These are phyloP conservation scores for Drosophila orena DNA, from an alignment of 1,140 invertebrate genomes.

Conservation along the genomic window DNA sequence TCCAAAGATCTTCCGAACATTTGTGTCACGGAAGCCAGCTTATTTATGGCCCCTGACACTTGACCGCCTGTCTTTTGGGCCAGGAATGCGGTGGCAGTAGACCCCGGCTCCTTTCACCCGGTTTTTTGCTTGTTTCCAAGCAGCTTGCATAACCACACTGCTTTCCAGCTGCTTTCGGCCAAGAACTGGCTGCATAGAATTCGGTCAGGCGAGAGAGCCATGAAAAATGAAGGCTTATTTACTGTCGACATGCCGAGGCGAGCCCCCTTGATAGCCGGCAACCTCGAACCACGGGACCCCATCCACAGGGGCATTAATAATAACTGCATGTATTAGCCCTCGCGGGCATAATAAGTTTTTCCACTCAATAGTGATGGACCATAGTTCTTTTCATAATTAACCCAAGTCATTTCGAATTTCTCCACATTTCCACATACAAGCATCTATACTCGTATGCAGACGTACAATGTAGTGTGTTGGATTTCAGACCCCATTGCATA, in stretches of 20 bases:
- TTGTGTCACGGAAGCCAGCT: conserved; percentile 17
- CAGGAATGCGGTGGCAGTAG: conserved; percentile 62
- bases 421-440: not conserved
- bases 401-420: conserved; percentile 20
- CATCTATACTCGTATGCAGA: no score
- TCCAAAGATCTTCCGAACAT: not conserved
- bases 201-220: conserved; percentile 72
- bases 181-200: conserved; percentile 71
- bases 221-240: conserved; percentile 83
- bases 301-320: conserved; percentile 72
- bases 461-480: no score
- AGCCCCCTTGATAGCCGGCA: conserved; percentile 8
- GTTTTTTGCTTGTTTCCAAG: conserved; percentile 1
- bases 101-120: conserved; percentile 9
- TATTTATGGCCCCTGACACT: conserved; percentile 79
- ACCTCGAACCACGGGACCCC: conserved; percentile 32
- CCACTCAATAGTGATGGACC: conserved; percentile 41
- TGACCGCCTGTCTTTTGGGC: conserved; percentile 49
- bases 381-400: conserved; percentile 8
- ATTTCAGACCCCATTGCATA: conserved; percentile 35
- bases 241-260: conserved; percentile 66
- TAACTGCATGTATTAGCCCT: conserved; percentile 70
- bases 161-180: conserved; percentile 50
- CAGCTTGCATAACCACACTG: conserved; percentile 57
- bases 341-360: conserved; percentile 42